Percentiles rank a stretch among this genome's conserved stretches.
These are phyloP conservation scores for Anastrepha obliqua DNA, from an alignment of 1,140 invertebrate genomes.

Conservation along the genomic window DNA sequence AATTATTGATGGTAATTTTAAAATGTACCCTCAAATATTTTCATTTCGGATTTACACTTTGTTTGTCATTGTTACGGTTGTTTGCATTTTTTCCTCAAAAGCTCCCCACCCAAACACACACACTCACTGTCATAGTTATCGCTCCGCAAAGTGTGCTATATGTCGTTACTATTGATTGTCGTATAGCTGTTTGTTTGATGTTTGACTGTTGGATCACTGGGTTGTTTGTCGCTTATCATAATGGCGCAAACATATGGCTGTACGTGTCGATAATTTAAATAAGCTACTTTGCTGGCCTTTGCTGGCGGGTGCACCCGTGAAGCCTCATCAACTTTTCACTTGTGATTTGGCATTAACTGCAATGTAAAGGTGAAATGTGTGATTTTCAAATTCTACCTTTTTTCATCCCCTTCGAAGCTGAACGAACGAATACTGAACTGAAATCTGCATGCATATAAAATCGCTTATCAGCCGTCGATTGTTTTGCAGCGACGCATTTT, in stretches of 20 bases:
- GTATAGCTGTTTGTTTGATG: neutral
- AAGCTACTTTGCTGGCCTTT: slow-evolving; percentile 39
- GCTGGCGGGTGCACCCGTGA: neutral
- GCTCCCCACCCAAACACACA: neutral
- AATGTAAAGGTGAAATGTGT: neutral
- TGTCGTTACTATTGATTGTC: slow-evolving; percentile 3
- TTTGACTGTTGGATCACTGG: neutral
- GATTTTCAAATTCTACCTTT: slow-evolving; percentile 15
- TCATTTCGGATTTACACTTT: slow-evolving; percentile 33
- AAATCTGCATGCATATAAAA: slow-evolving; percentile 45
- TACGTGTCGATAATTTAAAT: slow-evolving; percentile 53
- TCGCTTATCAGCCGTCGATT: slow-evolving; percentile 29
- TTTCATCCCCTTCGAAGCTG: too few species aligned
- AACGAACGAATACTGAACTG: neutral
- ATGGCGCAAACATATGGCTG: slow-evolving; percentile 47
- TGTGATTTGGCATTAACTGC: neutral
- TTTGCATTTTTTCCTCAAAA: neutral
- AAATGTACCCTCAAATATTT: slow-evolving; percentile 50
- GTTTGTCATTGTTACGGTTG: neutral
- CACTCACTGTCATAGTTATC: neutral
- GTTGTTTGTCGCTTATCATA: slow-evolving; percentile 50
- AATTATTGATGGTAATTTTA: slow-evolving; percentile 52
- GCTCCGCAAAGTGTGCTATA: slow-evolving; percentile 35
- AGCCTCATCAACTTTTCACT: neutral
- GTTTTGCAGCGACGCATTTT: slow-evolving; percentile 19